Percentiles rank a stretch among this genome's conserved stretches.
Conservation (phyloP, 2,888 invertebrate species). For the Onthophagus sagittarius region DNA sequence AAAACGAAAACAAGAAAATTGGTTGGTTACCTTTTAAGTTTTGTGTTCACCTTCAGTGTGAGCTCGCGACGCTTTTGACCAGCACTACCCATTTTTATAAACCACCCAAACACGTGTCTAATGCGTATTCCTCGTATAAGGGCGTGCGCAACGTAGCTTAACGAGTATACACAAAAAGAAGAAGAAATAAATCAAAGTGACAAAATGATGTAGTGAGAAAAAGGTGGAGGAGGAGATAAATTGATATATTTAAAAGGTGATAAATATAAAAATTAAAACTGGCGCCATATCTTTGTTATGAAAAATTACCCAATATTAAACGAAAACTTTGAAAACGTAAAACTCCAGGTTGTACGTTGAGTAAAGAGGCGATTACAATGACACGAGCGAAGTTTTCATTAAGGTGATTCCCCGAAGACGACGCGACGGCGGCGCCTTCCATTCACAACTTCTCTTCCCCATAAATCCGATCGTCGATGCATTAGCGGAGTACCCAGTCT, state of each 20-base stretch:
- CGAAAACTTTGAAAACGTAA: too few relatives aligned
- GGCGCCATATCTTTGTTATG: too few relatives aligned
- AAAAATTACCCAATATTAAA: too few relatives aligned
- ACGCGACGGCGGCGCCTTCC: neutral
- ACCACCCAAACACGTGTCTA: neutral
- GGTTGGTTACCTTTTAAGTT: neutral
- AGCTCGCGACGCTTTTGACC: neutral
- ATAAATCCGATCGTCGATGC: neutral
- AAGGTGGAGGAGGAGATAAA: neutral
- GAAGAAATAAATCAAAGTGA: neutral
- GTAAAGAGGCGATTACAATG: neutral
- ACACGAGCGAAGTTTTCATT: neutral
- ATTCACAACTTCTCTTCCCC: neutral
- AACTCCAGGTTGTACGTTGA: neutral
- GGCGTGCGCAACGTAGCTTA: neutral
- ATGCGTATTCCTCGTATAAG: neutral
- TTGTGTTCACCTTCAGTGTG: neutral
- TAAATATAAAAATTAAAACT: too few relatives aligned
- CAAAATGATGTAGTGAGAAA: neutral
- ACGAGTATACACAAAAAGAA: neutral
- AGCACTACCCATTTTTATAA: neutral
- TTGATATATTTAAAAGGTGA: too few relatives aligned
- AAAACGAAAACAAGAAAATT: neutral
- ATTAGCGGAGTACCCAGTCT: neutral
- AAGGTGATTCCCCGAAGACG: neutral